Evolutionary conservation across 2,113 vertebrate species (phyloP).

Genomic region (Oreochromis spilurus): DNA sequence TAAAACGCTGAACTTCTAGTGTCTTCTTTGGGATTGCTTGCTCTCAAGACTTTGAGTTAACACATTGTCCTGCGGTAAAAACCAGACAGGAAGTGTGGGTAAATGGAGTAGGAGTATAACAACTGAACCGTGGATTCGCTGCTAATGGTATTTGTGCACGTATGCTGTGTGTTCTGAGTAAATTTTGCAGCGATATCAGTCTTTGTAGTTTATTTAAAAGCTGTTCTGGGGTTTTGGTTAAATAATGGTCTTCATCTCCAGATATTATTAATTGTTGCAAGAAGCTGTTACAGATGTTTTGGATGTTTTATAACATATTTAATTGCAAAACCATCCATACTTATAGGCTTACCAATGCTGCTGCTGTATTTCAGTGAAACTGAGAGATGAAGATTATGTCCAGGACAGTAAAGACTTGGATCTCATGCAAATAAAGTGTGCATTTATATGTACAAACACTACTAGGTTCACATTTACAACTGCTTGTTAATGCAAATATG

Average conservation of each 20-base stretch:
- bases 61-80: not conserved
- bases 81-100: not conserved
- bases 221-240: not conserved
- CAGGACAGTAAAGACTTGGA: not conserved
- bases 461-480: not conserved
- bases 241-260: not conserved
- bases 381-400: not conserved
- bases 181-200: not conserved
- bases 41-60: not conserved
- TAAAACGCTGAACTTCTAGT: not conserved
- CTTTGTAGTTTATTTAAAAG: not conserved
- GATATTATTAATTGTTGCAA: not conserved
- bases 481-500: not conserved
- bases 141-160: not conserved
- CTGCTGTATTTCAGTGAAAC: not conserved
- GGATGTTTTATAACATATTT: not conserved
- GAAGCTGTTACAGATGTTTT: not conserved
- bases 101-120: not conserved
- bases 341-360: too few species aligned
- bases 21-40: slow-evolving; percentile 7
- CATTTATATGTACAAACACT: not conserved
- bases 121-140: not conserved
- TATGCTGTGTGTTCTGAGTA: not conserved
- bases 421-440: not conserved
- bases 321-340: not conserved